These are phyloP conservation scores for Oscheius myriophilus DNA, from an alignment of 2,888 invertebrate species.

Conservation along the genomic window DNA sequence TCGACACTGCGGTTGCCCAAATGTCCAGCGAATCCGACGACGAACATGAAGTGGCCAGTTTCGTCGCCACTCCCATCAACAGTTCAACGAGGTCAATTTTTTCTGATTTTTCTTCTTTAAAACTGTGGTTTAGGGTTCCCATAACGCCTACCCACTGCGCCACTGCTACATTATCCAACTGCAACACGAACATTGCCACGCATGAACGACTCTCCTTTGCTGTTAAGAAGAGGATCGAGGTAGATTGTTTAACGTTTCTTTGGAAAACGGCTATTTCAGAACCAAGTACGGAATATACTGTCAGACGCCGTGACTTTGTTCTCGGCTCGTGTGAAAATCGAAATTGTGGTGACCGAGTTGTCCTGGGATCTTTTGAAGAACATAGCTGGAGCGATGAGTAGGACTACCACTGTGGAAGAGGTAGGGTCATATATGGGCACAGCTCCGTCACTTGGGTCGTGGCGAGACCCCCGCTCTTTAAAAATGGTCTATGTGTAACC, in stretches of 20 bases:
- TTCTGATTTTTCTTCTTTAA: neutral
- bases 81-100: neutral
- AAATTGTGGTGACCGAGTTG: constrained; percentile 41
- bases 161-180: constrained; percentile 22
- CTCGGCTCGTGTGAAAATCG: constrained; percentile 32
- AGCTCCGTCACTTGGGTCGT: neutral
- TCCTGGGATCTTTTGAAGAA: constrained; percentile 34
- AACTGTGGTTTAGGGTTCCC: neutral
- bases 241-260: neutral
- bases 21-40: constrained; percentile 13
- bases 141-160: neutral
- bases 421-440: neutral
- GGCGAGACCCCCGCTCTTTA: no score
- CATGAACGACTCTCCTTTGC: constrained; percentile 1
- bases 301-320: constrained; percentile 34
- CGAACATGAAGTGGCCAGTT: neutral
- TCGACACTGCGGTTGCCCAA: neutral
- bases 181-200: constrained; percentile 18
- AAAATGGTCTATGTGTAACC: no score
- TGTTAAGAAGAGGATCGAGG: constrained; percentile 18
- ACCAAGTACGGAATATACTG: constrained; percentile 11
- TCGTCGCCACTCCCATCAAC: neutral
- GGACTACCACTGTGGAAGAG: constrained; percentile 4
- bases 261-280: neutral
- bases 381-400: constrained; percentile 34